phyloP scores from a whole-genome alignment of 1,140 invertebrate genomes.

The Zelostemma sp. region DNA sequence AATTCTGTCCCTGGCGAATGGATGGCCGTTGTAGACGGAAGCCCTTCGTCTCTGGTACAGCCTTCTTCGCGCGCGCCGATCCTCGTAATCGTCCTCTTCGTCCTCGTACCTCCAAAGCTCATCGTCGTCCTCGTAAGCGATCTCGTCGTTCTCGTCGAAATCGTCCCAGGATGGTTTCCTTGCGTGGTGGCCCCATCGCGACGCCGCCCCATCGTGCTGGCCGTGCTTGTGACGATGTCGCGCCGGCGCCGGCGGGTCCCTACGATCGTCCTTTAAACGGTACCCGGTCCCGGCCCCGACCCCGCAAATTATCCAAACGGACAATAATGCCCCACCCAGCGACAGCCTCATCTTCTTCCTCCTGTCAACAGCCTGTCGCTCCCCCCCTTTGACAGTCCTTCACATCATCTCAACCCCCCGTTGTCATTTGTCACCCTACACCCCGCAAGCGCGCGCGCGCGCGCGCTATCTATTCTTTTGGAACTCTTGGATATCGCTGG shows the following conservation, averaged over 20 bases:
- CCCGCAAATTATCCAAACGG: conserved; percentile 37
- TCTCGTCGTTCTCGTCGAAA: conserved; percentile 30
- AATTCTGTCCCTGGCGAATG: conserved; percentile 24
- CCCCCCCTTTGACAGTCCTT: no score
- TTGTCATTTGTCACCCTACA: no score
- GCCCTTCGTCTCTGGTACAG: background rate
- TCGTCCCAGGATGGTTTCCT: conserved; percentile 23
- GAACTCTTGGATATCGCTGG: conserved; percentile 6
- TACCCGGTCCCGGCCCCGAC: conserved; percentile 23
- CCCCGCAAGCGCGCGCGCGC: no score
- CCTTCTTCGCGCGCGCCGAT: conserved; percentile 22
- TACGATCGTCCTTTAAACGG: conserved; percentile 31
- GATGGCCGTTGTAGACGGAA: conserved; percentile 19
- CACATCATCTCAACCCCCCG: conserved; percentile 14
- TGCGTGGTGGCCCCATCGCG: conserved; percentile 18
- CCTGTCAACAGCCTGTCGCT: no score
- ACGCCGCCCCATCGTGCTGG: conserved; percentile 38
- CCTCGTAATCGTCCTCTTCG: conserved; percentile 9
- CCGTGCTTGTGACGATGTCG: conserved; percentile 55
- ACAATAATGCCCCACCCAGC: conserved; percentile 44
- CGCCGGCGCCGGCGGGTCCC: conserved; percentile 15
- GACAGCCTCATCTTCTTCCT: conserved; percentile 42
- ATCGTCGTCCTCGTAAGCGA: conserved; percentile 28
- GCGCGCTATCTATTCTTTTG: no score
- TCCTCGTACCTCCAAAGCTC: background rate